These are phyloP conservation scores for Papilio polyxenes DNA, from an alignment of 1,140 invertebrate species.

Conservation along the genomic window DNA sequence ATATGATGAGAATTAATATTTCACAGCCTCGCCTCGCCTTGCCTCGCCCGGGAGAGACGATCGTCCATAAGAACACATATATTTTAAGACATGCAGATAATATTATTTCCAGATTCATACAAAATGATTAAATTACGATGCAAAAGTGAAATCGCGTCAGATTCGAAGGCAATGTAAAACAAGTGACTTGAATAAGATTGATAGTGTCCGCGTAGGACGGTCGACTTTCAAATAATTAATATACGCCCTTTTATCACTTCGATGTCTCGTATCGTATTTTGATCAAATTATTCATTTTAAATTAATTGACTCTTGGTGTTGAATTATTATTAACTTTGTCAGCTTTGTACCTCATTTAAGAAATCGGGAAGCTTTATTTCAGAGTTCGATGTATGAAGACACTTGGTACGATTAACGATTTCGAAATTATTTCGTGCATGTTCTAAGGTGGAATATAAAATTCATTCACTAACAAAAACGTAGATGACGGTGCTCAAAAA, in stretches of 20 bases:
- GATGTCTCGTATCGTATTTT: neutral
- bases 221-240: slow-evolving; percentile 10
- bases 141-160: neutral
- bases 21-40: slow-evolving; percentile 44
- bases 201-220: neutral
- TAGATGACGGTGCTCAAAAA: too few relatives aligned
- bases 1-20: slow-evolving; percentile 80
- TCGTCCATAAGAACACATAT: slow-evolving; percentile 38
- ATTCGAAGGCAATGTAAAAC: neutral
- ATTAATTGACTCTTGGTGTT: neutral
- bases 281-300: neutral
- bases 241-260: neutral
- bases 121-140: slow-evolving; percentile 4
- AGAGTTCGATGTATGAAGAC: too few relatives aligned
- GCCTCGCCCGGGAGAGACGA: slow-evolving; percentile 41
- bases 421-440: neutral
- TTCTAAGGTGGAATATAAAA: neutral
- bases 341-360: neutral
- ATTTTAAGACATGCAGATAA: neutral
- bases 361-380: too few relatives aligned
- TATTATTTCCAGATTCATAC: slow-evolving; percentile 7
- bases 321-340: neutral
- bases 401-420: neutral
- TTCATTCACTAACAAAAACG: too few relatives aligned
- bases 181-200: slow-evolving; percentile 17